phyloP scores from a whole-genome alignment of 2,888 invertebrate genomes.

The Pyrocoelia pectoralis region DNA sequence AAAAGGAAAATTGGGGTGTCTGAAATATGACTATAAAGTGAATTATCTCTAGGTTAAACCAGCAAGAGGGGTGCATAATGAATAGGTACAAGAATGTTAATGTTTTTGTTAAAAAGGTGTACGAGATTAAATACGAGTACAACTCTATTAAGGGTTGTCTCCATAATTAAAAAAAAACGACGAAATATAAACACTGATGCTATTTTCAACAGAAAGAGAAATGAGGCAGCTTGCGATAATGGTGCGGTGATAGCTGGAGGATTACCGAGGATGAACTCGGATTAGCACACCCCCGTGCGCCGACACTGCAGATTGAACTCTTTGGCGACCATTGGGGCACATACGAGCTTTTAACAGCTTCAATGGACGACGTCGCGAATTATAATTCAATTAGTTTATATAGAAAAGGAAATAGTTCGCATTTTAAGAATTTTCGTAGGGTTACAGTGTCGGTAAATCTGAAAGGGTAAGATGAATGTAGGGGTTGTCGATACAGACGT shows the following conservation, averaged over 20 bases:
- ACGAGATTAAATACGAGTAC: constrained; percentile 1
- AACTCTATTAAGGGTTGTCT: background rate
- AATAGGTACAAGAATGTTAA: constrained; percentile 51
- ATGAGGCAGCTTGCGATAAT: constrained; percentile 50
- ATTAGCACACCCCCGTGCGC: constrained; percentile 51
- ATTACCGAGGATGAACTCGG: constrained; percentile 54
- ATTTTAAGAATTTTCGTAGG: too few relatives aligned
- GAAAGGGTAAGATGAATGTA: constrained; percentile 29
- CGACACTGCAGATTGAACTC: constrained; percentile 44
- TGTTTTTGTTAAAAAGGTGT: constrained; percentile 43
- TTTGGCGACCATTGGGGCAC: constrained; percentile 34
- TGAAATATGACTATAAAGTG: constrained; percentile 50
- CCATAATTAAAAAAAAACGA: background rate
- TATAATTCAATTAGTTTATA: background rate
- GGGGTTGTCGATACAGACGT: constrained; percentile 21
- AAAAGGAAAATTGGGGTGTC: constrained; percentile 52
- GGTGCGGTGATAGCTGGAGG: constrained; percentile 53
- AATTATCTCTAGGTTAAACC: constrained; percentile 51
- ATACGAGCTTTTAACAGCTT: constrained; percentile 3
- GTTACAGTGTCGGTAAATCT: constrained; percentile 19
- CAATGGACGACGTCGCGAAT: constrained; percentile 11
- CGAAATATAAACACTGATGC: constrained; percentile 26
- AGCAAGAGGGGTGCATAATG: constrained; percentile 52
- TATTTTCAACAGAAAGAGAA: constrained; percentile 46
- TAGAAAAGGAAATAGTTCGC: too few relatives aligned